These are phyloP conservation scores for Leptinotarsa texana DNA, from an alignment of 1,140 invertebrate species.

Conservation along the genomic window DNA sequence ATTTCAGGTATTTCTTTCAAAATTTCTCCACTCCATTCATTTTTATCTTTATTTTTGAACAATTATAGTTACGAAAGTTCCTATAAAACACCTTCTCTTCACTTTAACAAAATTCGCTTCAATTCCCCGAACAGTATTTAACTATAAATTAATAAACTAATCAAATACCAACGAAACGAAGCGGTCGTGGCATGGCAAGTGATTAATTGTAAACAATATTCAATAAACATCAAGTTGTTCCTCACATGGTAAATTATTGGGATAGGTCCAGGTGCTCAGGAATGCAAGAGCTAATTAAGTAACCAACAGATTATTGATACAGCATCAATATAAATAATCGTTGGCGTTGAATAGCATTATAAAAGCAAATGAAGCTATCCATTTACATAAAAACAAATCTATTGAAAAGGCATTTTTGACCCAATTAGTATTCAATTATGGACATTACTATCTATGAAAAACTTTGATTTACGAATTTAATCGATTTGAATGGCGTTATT, in stretches of 20 bases:
- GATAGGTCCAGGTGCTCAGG: slow-evolving; percentile 18
- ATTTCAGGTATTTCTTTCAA: no score
- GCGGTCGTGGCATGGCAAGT: no score
- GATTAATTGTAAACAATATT: no score
- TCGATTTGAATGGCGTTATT: slow-evolving; percentile 34
- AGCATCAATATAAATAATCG: slow-evolving; percentile 7
- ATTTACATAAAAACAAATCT: slow-evolving; percentile 13
- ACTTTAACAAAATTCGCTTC: no score
- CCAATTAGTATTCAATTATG: slow-evolving; percentile 34
- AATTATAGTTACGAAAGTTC: no score
- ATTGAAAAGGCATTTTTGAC: slow-evolving; percentile 27
- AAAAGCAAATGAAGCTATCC: slow-evolving; percentile 27
- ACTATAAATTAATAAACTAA: no score
- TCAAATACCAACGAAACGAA: no score
- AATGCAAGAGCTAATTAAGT: neutral
- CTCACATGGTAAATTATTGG: neutral
- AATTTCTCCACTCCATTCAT: no score
- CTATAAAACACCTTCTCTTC: no score
- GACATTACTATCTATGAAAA: slow-evolving; percentile 12
- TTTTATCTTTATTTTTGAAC: no score
- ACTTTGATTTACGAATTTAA: slow-evolving; percentile 30
- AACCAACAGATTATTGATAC: slow-evolving; percentile 13
- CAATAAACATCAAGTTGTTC: no score
- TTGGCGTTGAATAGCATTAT: slow-evolving; percentile 12
- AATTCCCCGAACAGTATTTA: no score